Evolutionary conservation across 2,797 vertebrate genomes (phyloP), one percentile per base, ranked within the genome.

Genomic region (Clarias platycephalus): DNA sequence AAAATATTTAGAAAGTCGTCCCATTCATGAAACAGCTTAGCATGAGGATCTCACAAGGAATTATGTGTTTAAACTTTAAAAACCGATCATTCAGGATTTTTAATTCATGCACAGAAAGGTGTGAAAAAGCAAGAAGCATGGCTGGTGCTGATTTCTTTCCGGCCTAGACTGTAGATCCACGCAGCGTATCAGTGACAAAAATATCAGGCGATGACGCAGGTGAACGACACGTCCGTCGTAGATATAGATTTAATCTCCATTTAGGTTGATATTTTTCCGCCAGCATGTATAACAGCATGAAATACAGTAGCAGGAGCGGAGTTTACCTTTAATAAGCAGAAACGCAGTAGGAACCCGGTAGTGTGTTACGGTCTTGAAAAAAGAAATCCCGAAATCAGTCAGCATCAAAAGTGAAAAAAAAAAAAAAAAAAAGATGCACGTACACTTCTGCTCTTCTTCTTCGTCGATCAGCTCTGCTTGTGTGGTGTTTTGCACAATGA

Each of bases 401-500:
- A 3, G 7, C 20, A 20, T 64, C 37, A n/a, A 9, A 62, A 75
- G 55, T 12, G n/a, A n/a, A 0, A 0, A 13, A 49, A 49, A 44
- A 44, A 44, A 44, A n/a, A 44, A 44, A 44, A 44, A 12, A 2
- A 49, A 60, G 57, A 13, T 26, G 58, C 22, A 40, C 8, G 34
- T 28, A 28, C n/a, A 22, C 55, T 10, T 34, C 64, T 71, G 58
- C 31, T 37, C 8, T 76, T 75, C 10, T 57, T 60, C 9, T 24
- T 13, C 31, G 49, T 24, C 1, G 53, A 70, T 62, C 53, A 28
- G 53, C 24, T 55, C 66, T 24, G 64, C 10, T 40, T 60, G 24
- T 40, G 44, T 71, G 74, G 37, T 40, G 55, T 76, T 79, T 64
- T 78, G 80, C 80, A 62, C 40, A 53, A 71, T 68, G 60, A 81